Percentiles rank a stretch among this genome's conserved stretches.
These are phyloP conservation scores for Podarcis lilfordi DNA, from an alignment of 2,797 vertebrate species.

Conservation along the genomic window DNA sequence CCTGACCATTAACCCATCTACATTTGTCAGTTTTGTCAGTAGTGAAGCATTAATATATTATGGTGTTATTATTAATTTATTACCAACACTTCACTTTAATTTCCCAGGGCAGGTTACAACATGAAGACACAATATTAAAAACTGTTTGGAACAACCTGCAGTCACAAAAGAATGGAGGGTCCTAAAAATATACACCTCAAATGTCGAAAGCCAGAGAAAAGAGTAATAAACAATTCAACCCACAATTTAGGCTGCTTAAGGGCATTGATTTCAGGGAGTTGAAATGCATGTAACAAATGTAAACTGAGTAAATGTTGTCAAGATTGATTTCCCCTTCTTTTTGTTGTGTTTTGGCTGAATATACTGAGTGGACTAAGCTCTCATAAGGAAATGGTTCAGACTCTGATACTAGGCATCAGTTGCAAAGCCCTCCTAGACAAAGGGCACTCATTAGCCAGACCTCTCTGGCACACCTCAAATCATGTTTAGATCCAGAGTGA, in stretches of 20 bases:
- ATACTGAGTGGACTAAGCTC: constrained; percentile 49
- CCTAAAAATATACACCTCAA: too few relatives aligned
- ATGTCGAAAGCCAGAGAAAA: too few relatives aligned
- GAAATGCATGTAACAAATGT: constrained; percentile 14
- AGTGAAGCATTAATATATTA: background rate
- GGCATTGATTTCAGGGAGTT: background rate
- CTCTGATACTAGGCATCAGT: constrained; percentile 36
- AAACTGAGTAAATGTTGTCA: constrained; percentile 51
- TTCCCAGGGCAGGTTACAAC: too few relatives aligned
- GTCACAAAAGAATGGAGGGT: too few relatives aligned
- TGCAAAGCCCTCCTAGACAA: constrained; percentile 63
- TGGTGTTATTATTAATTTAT: too few relatives aligned
- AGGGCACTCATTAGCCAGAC: constrained; percentile 36
- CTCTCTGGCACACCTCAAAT: constrained; percentile 16
- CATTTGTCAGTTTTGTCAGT: background rate
- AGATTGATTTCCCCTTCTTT: constrained; percentile 42
- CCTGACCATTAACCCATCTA: constrained; percentile 23
- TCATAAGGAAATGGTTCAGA: constrained; percentile 34
- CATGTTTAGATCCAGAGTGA: constrained; percentile 35
- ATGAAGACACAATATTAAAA: too few relatives aligned
- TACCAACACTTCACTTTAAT: too few relatives aligned
- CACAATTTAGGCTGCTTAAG: background rate
- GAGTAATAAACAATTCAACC: background rate
- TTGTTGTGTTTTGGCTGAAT: constrained; percentile 48
- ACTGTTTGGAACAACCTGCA: too few relatives aligned